Base-by-base conservation (phyloP, 2,888 invertebrate genomes). In the Lithophane socia region DNA sequence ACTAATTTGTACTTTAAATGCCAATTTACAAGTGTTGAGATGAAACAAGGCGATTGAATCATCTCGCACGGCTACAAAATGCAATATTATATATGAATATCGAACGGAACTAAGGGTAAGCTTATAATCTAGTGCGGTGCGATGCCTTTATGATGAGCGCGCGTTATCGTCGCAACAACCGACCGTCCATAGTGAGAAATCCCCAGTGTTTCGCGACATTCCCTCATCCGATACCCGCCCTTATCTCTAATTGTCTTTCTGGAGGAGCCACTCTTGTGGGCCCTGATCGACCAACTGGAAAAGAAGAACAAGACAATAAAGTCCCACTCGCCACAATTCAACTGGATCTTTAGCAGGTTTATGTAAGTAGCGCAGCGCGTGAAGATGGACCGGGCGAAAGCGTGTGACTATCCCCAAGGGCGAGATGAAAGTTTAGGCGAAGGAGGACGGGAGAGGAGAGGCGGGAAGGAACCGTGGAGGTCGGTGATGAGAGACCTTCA, bases 1-100 rank as follows among this genome's bases (percentile, higher is more conserved):
- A 96, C 96, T 96, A 96, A 95, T 96, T 96, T 96, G 96, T 96
- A 96, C 96, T 96, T 96, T 96, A 96, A 96, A 96, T 96, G 96
- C 96, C 96, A 95, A 96, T 96, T 94, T 94, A 95, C 96, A 95
- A 92, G 95, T 95, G 93, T 93, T 92, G 96, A 95, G 96, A 95
- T 94, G 96, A 94, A 87, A 94, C 96, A 93, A 93, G 91, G 92
- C 91, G 90, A 89, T 93, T 93, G 94, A 91, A 92, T 94, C 96
- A 95, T 93, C 96, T 95, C 96, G 93, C 93, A 94, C 94, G 94
- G 92, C 93, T 94, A 94, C 93, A 92, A 92, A 93, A 94, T 89
- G 90, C 87, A 92, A 93, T 95, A 92, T 92, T 92, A 94, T 88
- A 86, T 86, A 87, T 92, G 93, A 93, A 92, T 92, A 90, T 93